These are phyloP conservation scores for Rhynchonycteris naso DNA, from an alignment of 2,797 vertebrate species.

Conservation along the genomic window DNA sequence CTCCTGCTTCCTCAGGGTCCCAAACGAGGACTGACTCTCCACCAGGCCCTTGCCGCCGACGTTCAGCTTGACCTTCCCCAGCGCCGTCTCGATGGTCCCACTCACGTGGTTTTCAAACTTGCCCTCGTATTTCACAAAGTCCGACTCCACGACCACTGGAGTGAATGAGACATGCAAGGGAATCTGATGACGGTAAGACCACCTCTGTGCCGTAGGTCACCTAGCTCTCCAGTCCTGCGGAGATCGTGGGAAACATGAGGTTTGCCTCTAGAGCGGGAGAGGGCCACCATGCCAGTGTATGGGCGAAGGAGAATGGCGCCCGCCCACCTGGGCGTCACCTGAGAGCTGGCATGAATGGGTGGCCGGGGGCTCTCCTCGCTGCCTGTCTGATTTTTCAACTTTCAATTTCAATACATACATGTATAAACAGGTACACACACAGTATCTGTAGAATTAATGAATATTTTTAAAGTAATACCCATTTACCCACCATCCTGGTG, in stretches of 20 bases:
- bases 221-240: background rate
- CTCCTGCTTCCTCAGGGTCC: slow-evolving; percentile 94
- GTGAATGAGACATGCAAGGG: slow-evolving; percentile 29
- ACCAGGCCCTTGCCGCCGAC: slow-evolving; percentile 85
- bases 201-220: background rate
- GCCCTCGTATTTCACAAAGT: slow-evolving; percentile 92
- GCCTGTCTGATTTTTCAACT: background rate
- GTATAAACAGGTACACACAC: background rate
- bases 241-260: background rate
- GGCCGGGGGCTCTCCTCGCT: background rate
- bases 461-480: background rate
- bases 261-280: background rate
- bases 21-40: slow-evolving; percentile 92
- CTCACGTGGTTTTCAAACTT: slow-evolving; percentile 86
- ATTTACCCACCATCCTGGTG: background rate
- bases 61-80: slow-evolving; percentile 85
- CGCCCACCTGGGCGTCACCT: accelerated
- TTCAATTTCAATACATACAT: background rate
- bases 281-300: accelerated
- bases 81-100: slow-evolving; percentile 83
- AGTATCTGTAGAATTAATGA: background rate
- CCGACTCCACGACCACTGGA: slow-evolving; percentile 89
- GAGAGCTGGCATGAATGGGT: accelerated
- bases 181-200: background rate
- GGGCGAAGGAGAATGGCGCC: background rate